phyloP scores from a whole-genome alignment of 2,797 vertebrate species.

The Hyperoplus lanceolatus region DNA sequence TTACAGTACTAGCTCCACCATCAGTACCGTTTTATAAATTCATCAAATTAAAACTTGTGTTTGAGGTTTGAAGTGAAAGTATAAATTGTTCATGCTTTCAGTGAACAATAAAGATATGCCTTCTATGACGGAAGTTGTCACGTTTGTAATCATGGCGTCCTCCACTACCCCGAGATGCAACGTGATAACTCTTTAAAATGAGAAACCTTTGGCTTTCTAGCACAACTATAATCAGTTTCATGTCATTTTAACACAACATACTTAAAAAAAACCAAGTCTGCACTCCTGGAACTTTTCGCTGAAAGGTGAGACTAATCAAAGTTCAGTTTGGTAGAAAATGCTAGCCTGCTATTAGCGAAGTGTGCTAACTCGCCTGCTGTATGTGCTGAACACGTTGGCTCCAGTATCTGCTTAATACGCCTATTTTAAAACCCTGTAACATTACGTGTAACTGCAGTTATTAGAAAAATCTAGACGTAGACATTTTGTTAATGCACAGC shows the following conservation, averaged over 20 bases:
- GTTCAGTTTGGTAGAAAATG: conserved; percentile 6
- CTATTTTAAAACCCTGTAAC: background rate
- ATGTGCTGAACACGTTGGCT: conserved; percentile 61
- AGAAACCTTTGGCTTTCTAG: conserved; percentile 39
- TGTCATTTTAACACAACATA: background rate
- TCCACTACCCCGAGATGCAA: conserved; percentile 61
- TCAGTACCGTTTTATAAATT: background rate
- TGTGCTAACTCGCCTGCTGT: conserved; percentile 35
- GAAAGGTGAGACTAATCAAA: conserved; percentile 51
- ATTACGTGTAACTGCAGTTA: rapidly evolving
- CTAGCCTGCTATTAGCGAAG: conserved; percentile 11
- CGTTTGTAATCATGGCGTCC: conserved; percentile 70
- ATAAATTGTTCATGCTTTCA: background rate
- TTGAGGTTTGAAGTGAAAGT: background rate
- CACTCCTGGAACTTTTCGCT: background rate
- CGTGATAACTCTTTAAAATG: conserved; percentile 75
- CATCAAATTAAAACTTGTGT: background rate
- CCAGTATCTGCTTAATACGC: background rate
- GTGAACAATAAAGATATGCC: conserved; percentile 26
- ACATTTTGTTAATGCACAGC: background rate
- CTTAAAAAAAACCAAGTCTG: background rate
- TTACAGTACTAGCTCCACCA: rapidly evolving
- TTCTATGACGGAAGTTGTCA: conserved; percentile 58
- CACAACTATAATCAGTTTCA: background rate
- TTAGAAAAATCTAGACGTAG: rapidly evolving